These are phyloP conservation scores for Orthosia gracilis DNA, from an alignment of 2,888 invertebrate species.

Conservation along the genomic window DNA sequence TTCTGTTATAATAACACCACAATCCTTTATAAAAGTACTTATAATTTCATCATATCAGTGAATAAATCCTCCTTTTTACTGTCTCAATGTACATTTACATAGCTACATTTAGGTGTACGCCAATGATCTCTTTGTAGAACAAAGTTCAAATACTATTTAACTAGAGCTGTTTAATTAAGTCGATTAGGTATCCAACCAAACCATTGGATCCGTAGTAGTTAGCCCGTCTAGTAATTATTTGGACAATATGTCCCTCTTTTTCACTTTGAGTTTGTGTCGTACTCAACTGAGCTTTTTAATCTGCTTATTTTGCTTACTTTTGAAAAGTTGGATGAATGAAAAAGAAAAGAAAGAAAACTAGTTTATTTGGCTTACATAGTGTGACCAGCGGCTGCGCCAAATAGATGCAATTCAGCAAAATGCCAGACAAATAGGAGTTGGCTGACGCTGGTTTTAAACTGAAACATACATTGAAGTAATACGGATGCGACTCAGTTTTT, in stretches of 20 bases:
- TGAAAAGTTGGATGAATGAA: slow-evolving; percentile 1
- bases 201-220: slow-evolving; percentile 43
- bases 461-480: too few relatives aligned
- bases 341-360: neutral
- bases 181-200: slow-evolving; percentile 52
- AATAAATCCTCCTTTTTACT: neutral
- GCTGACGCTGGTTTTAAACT: too few relatives aligned
- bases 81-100: neutral
- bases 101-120: slow-evolving; percentile 5
- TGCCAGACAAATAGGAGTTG: too few relatives aligned
- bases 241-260: slow-evolving; percentile 46
- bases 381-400: too few relatives aligned
- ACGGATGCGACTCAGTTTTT: too few relatives aligned
- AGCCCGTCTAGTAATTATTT: slow-evolving; percentile 52
- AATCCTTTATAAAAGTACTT: too few relatives aligned
- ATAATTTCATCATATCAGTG: too few relatives aligned
- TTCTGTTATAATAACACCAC: too few relatives aligned
- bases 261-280: slow-evolving; percentile 29
- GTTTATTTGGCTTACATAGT: too few relatives aligned
- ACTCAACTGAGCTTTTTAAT: slow-evolving; percentile 33
- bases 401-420: too few relatives aligned
- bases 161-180: slow-evolving; percentile 51
- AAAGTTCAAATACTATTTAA: slow-evolving; percentile 46
- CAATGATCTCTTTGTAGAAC: slow-evolving; percentile 45
- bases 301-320: slow-evolving; percentile 20